Conservation (phyloP, 2,888 invertebrate species). For the Chrysina gloriosa region DNA sequence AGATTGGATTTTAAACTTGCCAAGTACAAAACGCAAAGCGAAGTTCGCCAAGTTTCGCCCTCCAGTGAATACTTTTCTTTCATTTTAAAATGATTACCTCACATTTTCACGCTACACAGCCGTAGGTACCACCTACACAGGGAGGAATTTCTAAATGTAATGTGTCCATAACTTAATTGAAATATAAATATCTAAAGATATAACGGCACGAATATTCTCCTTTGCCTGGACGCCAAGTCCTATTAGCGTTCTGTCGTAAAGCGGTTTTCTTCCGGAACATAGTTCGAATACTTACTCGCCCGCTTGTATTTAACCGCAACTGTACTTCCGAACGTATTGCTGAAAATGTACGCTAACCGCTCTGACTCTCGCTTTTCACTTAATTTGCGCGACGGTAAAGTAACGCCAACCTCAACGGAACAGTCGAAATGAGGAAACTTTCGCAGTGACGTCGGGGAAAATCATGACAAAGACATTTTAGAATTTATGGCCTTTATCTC, state of each 20-base stretch:
- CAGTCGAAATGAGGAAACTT: slow-evolving; percentile 31
- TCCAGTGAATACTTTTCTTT: background rate
- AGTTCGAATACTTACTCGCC: too few relatives aligned
- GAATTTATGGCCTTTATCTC: slow-evolving; percentile 8
- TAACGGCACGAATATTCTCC: too few relatives aligned
- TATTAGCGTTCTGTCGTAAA: too few relatives aligned
- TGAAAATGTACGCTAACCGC: slow-evolving; percentile 11
- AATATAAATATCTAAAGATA: too few relatives aligned
- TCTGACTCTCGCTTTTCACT: slow-evolving; percentile 34
- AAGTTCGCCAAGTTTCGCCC: slow-evolving; percentile 6
- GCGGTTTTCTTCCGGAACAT: too few relatives aligned
- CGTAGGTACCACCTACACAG: too few relatives aligned
- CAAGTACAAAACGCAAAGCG: background rate
- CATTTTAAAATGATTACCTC: slow-evolving; percentile 19
- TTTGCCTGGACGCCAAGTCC: too few relatives aligned
- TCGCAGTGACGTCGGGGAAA: slow-evolving; percentile 6
- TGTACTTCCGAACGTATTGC: slow-evolving; percentile 17
- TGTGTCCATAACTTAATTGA: too few relatives aligned
- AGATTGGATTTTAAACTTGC: slow-evolving; percentile 8
- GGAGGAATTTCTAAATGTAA: too few relatives aligned
- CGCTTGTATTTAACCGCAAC: slow-evolving; percentile 5
- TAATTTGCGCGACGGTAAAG: slow-evolving; percentile 19
- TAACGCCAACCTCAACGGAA: slow-evolving; percentile 16
- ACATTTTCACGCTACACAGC: too few relatives aligned
- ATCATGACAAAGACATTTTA: slow-evolving; percentile 8